A percentile compares a stretch with the other conserved stretches of the same genome.
Conservation (phyloP, 2,113 vertebrate species). For the Xerus inauris region DNA sequence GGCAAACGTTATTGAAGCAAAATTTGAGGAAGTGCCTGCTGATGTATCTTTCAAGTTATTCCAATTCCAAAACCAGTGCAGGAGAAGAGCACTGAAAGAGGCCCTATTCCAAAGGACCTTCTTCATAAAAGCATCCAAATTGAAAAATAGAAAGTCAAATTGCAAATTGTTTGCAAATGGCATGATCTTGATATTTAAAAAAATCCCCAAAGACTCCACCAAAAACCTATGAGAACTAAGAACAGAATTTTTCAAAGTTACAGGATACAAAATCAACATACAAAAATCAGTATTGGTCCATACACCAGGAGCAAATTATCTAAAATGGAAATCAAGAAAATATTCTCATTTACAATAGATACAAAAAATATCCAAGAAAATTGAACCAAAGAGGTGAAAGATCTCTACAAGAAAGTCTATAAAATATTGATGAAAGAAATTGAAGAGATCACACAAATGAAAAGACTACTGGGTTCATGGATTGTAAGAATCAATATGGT, state of each 20-base stretch:
- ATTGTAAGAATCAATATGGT: background rate
- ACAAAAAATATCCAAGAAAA: background rate
- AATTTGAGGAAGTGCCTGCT: background rate
- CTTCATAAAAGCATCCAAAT: background rate
- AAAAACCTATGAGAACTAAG: background rate
- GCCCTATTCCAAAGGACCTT: too few relatives aligned
- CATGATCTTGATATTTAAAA: background rate
- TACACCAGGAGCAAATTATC: background rate
- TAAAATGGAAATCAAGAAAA: background rate
- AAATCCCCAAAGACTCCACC: background rate
- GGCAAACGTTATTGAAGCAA: background rate
- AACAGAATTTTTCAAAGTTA: background rate
- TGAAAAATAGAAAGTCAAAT: background rate
- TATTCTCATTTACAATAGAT: background rate
- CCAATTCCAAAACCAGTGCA: background rate
- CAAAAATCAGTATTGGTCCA: background rate
- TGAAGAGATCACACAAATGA: background rate
- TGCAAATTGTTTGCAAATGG: background rate
- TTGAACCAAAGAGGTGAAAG: background rate
- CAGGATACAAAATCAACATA: background rate
- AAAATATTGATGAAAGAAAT: background rate
- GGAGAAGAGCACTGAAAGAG: background rate
- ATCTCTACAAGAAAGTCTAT: background rate
- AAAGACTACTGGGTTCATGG: background rate
- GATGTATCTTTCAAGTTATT: background rate